Conservation (phyloP, 2,113 vertebrate species). For the Gnathonemus echidnorhynchus region DNA sequence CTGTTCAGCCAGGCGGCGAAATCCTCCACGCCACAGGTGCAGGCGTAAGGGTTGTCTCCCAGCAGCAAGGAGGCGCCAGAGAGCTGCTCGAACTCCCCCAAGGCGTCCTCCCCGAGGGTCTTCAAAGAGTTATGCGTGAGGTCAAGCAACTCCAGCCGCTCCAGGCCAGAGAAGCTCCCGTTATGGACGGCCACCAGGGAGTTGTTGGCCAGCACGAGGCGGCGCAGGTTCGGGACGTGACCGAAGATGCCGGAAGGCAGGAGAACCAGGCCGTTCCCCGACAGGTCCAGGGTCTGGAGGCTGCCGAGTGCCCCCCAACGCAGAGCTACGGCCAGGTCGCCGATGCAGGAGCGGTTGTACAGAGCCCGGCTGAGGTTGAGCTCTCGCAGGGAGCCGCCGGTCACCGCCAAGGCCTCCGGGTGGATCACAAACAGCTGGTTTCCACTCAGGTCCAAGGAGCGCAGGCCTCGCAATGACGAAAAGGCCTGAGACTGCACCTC, state of each 20-base stretch:
- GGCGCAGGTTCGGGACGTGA: slow-evolving; percentile 40
- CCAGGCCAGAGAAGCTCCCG: slow-evolving; percentile 57
- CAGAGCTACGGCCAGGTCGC: slow-evolving; percentile 48
- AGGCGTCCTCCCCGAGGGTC: slow-evolving; percentile 41
- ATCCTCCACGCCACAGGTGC: slow-evolving; percentile 53
- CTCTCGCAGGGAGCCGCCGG: slow-evolving; percentile 58
- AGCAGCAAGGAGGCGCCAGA: slow-evolving; percentile 49
- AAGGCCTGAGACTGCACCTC: slow-evolving; percentile 57
- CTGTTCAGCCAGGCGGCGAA: slow-evolving; percentile 58
- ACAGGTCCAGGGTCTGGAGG: slow-evolving; percentile 52
- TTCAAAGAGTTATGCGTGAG: slow-evolving; percentile 53
- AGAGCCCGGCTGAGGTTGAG: slow-evolving; percentile 62
- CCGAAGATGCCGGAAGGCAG: slow-evolving; percentile 46
- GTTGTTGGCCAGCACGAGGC: slow-evolving; percentile 60
- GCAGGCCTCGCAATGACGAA: slow-evolving; percentile 50
- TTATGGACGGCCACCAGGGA: slow-evolving; percentile 55
- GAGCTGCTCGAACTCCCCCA: slow-evolving; percentile 51
- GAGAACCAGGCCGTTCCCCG: slow-evolving; percentile 44
- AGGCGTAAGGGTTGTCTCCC: slow-evolving; percentile 57
- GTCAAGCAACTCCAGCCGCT: slow-evolving; percentile 54
- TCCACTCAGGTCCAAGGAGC: slow-evolving; percentile 56
- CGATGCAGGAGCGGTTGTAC: slow-evolving; percentile 54
- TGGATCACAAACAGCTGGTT: slow-evolving; percentile 60
- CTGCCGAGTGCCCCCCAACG: slow-evolving; percentile 47
- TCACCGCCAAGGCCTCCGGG: slow-evolving; percentile 58